Evolutionary conservation across 2,888 invertebrate genomes (phyloP), one percentile per base, ranked within the genome.

Genomic region (Cecidostiba fungosa): DNA sequence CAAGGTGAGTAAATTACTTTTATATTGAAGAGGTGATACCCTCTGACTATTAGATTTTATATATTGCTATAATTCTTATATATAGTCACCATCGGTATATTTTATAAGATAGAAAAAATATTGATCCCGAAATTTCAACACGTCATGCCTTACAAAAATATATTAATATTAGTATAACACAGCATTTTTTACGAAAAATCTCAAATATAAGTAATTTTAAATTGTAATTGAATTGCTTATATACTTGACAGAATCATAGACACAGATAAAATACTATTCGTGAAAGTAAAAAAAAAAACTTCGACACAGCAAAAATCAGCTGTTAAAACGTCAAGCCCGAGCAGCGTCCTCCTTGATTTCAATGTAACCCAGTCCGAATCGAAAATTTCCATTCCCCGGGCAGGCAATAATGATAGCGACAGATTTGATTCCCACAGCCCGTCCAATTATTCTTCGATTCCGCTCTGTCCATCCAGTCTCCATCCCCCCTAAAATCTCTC

Each of bases 391-490:
- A 14, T 66, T 66, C 66, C 26, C 66, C n/a, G 12, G 54, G 26
- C 43, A 23, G 47, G 47, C 59, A 59, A 77, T 77, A 77, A 77
- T 77, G n/a, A 77, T 54, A 26, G 59, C 19, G 59, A 77, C n/a
- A 62, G 77, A 77, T 76, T 39, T 36, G 72, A 77, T 85, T 85
- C n/a, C 50, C 66, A 2, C 47, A 32, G 77, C 36, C 50, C 50
- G 74, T 79, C 76, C 79, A 82, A 85, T 85, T 85, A 82, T 85
- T 76, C 76, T 32, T 80, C 80, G 80, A 84, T 79, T 84, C 43
- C 43, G 19, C 59, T 29, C 16, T 77, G 54, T 77, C 77, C 54
- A 73, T 12, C n/a, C 59, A 23, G 54, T 59, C n/a, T 6, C 66
- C n/a, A n/a, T n/a, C n/a, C n/a, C n/a, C n/a, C 66, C 72, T 36